phyloP scores from a whole-genome alignment of 1,140 invertebrate species.

The Zaprionus capensis region DNA sequence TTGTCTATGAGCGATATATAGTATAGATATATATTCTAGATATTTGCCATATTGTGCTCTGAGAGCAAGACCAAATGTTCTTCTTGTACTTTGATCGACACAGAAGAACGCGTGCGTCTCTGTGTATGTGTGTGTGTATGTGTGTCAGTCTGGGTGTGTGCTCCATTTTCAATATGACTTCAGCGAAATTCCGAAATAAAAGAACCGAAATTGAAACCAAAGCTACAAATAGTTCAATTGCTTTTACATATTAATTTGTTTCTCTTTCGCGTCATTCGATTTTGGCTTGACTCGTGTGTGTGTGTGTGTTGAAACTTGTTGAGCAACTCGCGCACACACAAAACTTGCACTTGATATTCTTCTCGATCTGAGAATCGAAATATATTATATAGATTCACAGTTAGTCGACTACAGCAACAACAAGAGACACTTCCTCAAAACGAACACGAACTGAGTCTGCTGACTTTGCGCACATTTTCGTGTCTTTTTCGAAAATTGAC shows the following conservation, averaged over 20 bases:
- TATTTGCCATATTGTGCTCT: conserved; percentile 27
- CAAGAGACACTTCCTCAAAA: neutral
- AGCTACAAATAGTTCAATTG: conserved; percentile 69
- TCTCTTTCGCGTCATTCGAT: neutral
- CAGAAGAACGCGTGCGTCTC: conserved; percentile 31
- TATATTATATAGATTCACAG: neutral
- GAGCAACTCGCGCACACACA: conserved; percentile 39
- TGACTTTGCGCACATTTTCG: neutral
- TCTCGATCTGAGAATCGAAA: conserved; percentile 17
- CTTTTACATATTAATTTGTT: conserved; percentile 46
- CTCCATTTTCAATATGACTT: conserved; percentile 58
- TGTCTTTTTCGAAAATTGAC: neutral
- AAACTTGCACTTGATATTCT: conserved; percentile 48
- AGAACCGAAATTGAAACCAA: conserved; percentile 50
- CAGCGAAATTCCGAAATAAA: conserved; percentile 5
- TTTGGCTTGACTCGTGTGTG: neutral
- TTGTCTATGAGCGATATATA: neutral
- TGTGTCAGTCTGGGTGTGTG: conserved; percentile 37
- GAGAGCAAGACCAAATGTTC: conserved; percentile 22
- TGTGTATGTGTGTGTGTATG: conserved; percentile 35
- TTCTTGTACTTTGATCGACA: conserved; percentile 64
- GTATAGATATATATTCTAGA: conserved; percentile 16
- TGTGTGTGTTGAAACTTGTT: conserved; percentile 28
- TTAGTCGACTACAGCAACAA: neutral
- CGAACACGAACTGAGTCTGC: neutral